A percentile compares a stretch with the other conserved stretches of the same genome.
Evolutionary conservation across 2,888 invertebrate genomes (phyloP).

Genomic region (Chirona hameri): DNA sequence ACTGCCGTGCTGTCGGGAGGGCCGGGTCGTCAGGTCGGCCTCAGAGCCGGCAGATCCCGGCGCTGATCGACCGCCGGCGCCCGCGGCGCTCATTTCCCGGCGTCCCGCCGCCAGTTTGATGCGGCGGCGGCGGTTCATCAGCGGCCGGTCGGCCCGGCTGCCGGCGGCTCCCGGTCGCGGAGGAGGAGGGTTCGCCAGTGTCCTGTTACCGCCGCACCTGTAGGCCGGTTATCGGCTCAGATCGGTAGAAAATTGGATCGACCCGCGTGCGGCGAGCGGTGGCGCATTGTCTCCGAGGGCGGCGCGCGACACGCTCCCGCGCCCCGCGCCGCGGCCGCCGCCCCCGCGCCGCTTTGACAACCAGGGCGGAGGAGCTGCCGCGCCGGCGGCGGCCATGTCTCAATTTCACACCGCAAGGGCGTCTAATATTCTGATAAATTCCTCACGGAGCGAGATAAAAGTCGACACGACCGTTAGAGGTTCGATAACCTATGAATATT

Average conservation of each 20-base stretch:
- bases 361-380: too few relatives aligned
- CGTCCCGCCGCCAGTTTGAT: too few relatives aligned
- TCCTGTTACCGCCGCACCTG: background rate
- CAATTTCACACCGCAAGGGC: background rate
- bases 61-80: too few relatives aligned
- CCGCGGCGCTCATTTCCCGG: too few relatives aligned
- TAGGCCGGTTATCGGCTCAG: background rate
- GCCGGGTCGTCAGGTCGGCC: background rate
- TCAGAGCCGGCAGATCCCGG: too few relatives aligned
- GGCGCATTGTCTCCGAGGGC: background rate
- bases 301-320: background rate
- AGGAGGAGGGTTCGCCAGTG: too few relatives aligned
- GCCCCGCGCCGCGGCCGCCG: background rate
- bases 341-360: too few relatives aligned
- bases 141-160: too few relatives aligned
- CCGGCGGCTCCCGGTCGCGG: too few relatives aligned
- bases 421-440: slow-evolving; percentile 24
- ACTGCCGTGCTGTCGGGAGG: too few relatives aligned
- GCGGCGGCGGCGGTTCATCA: too few relatives aligned
- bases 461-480: slow-evolving; percentile 1
- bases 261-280: background rate
- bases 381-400: background rate
- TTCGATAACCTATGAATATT: slow-evolving; percentile 26
- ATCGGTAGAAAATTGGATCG: background rate
- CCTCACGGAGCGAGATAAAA: slow-evolving; percentile 1